A percentile compares a stretch with the other conserved stretches of the same genome.
Evolutionary conservation across 2,888 invertebrate species (phyloP).

Genomic region (Rutpela maculata): DNA sequence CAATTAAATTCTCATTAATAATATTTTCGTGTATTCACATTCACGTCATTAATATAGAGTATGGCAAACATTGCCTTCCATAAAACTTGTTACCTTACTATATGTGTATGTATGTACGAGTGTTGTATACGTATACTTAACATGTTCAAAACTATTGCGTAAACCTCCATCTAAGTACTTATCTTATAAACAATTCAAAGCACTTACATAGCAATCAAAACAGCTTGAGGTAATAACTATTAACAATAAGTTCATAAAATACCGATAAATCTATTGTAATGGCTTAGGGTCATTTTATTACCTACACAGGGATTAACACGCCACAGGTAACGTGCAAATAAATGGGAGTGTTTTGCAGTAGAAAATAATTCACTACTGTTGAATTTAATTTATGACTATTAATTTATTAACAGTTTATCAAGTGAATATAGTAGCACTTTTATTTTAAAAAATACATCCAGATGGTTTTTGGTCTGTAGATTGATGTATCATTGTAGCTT

Average conservation of each 20-base stretch:
- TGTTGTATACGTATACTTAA: background rate
- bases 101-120: background rate
- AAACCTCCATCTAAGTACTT: background rate
- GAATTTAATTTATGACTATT: background rate
- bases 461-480: no score
- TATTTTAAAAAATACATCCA: no score
- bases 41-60: conserved; percentile 6
- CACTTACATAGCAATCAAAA: conserved; percentile 18
- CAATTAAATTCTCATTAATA: conserved; percentile 18
- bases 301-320: conserved; percentile 2
- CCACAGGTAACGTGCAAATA: conserved; percentile 14
- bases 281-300: conserved; percentile 24
- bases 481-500: no score
- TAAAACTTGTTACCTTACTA: background rate
- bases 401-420: conserved; percentile 14
- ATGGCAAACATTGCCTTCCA: background rate
- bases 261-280: conserved; percentile 26
- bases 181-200: conserved; percentile 9
- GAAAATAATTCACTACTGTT: conserved; percentile 30
- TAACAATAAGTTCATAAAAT: conserved; percentile 31
- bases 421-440: no score
- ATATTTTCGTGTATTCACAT: background rate
- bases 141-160: background rate
- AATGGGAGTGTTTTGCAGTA: conserved; percentile 22
- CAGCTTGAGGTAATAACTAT: conserved; percentile 22